These are phyloP conservation scores for Pangasius larnaudii DNA, from an alignment of 2,797 vertebrate genomes.

Conservation along the genomic window DNA sequence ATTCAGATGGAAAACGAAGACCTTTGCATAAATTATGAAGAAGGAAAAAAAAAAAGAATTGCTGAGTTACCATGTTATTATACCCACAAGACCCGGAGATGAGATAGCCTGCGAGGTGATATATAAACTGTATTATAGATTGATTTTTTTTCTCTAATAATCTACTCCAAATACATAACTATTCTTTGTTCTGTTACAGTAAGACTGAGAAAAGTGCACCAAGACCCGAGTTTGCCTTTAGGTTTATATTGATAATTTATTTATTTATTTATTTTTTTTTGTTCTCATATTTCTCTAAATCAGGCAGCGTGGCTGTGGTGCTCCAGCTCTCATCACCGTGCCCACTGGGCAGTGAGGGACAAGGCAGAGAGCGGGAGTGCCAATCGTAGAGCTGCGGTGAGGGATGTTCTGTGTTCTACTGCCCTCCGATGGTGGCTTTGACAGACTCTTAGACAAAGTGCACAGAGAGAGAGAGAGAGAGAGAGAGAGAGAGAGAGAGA, in stretches of 20 bases:
- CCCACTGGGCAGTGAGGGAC: background rate
- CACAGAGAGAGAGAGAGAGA: background rate
- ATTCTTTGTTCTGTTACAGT: background rate
- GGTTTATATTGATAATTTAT: too few relatives aligned
- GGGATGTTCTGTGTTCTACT: constrained; percentile 96
- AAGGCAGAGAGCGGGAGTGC: constrained; percentile 15
- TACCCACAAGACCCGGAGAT: constrained; percentile 38
- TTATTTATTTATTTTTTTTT: too few relatives aligned
- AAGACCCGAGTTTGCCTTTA: background rate
- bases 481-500: background rate
- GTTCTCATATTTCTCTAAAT: background rate
- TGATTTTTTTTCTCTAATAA: constrained; percentile 15
- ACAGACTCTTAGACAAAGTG: constrained; percentile 33
- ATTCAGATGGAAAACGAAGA: constrained; percentile 50
- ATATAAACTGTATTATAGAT: constrained; percentile 14
- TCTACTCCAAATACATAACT: background rate
- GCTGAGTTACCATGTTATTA: constrained; percentile 47
- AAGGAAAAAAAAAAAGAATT: constrained; percentile 7
- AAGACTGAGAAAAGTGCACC: background rate
- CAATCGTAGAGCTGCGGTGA: constrained; percentile 56
- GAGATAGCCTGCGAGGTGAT: constrained; percentile 3
- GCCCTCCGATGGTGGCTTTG: constrained; percentile 92
- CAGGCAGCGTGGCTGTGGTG: background rate
- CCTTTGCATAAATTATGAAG: constrained; percentile 50
- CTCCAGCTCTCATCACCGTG: constrained; percentile 7